Evolutionary conservation across 2,797 vertebrate genomes (phyloP), one percentile per base, ranked within the genome.

Genomic region (Hozukius guyotensis): DNA sequence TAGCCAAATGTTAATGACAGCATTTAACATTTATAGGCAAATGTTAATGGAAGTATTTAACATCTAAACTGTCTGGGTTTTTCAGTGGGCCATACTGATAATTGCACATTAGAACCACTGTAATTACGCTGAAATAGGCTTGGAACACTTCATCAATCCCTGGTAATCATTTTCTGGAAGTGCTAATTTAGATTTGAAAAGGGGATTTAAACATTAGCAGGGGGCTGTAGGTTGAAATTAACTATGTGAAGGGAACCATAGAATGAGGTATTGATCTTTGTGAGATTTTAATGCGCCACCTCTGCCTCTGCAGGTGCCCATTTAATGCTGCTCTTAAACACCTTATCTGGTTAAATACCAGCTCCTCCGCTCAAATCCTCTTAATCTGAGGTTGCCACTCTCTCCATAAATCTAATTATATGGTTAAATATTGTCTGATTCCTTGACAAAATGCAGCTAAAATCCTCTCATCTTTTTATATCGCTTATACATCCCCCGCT

Each of bases 21-120:
- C 75, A 78, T 90, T 91, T 93, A 93, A 92, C 90, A 92, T 92
- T 94, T 83, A 86, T 78, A 83, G 82, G 73, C 62, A 94, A 93
- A 92, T 92, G 93, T 93, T 92, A 93, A 92, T 87, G 74, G 67
- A 34, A 16, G 85, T 78, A 87, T 91, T 92, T 92, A 90, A 88
- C 89, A 89, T 87, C 80, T 75, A 86, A 86, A 82, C 65, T 32
- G 71, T 83, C 75, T 82, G 13, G 81, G 75, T 90, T 85, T 87
- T 90, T 77, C 80, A 89, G 70, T n/a, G 31, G 84, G 72, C 87
- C 78, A 84, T 83, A 81, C 83, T 86, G 82, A 88, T 92, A 86
- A 92, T 89, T 92, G 87, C 79, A 81, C 76, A 84, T 89, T 88
- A 83, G 42, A 77, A 63, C 46, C 69, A 24, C 55, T 80, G 77